These are phyloP conservation scores for Xestia sexstrigata DNA, from an alignment of 2,888 invertebrate species.

Conservation along the genomic window DNA sequence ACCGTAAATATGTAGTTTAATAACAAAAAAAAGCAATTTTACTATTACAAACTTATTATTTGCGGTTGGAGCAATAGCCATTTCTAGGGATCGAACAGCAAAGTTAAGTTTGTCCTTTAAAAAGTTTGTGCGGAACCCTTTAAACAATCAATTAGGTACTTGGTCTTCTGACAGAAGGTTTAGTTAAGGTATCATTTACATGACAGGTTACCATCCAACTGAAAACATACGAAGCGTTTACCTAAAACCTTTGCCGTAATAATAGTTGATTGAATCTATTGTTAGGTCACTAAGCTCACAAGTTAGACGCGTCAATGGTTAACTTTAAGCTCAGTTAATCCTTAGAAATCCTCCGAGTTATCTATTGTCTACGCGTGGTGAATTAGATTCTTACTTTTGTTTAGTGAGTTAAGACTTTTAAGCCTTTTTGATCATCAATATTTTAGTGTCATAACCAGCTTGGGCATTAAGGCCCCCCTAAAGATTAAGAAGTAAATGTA, in stretches of 20 bases:
- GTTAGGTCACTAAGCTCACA: background rate
- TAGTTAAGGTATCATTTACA: background rate
- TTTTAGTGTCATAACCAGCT: background rate
- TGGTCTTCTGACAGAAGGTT: background rate
- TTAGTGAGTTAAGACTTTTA: background rate
- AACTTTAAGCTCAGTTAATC: constrained; percentile 5
- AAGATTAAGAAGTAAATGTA: background rate
- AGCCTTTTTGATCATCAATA: background rate
- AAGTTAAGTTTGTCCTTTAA: no score
- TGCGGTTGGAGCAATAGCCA: no score
- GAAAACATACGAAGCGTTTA: background rate
- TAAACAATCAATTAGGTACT: background rate
- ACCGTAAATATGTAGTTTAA: no score
- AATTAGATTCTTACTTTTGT: constrained; percentile 10
- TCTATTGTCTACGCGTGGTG: constrained; percentile 17
- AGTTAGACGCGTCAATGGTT: background rate
- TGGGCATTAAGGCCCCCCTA: background rate
- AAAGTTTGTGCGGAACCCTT: no score
- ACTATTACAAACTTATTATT: no score
- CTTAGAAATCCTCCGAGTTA: background rate
- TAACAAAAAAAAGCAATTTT: no score
- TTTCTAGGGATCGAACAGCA: no score
- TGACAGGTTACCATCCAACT: background rate
- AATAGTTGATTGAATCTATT: background rate
- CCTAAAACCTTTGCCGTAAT: background rate